Evolutionary conservation across 2,113 vertebrate species (phyloP).

Genomic region (Microtus richardsoni): DNA sequence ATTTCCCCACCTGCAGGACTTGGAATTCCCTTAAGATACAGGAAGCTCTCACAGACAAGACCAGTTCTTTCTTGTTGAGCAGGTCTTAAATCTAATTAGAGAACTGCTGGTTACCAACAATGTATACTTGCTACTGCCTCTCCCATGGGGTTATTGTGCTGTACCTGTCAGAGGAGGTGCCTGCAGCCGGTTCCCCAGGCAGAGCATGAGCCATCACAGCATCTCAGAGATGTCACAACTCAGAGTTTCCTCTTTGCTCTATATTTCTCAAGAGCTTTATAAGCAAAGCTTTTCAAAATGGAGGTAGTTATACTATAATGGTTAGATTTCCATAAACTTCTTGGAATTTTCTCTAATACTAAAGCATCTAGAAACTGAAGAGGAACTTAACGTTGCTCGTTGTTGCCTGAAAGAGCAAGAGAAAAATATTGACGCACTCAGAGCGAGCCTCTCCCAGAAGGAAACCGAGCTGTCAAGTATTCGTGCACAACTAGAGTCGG

Average conservation of each 20-base stretch:
- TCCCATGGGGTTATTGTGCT: not conserved
- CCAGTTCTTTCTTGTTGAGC: not conserved
- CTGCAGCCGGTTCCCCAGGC: conserved; percentile 19
- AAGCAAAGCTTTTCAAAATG: not conserved
- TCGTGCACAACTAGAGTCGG: conserved; percentile 38
- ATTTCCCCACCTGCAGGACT: not conserved
- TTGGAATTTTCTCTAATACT: conserved; percentile 35
- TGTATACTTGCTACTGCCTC: not conserved
- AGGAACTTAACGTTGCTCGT: conserved; percentile 55
- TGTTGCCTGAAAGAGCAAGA: conserved; percentile 48
- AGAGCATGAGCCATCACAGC: conserved; percentile 54
- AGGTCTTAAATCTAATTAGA: not conserved
- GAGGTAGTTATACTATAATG: not conserved
- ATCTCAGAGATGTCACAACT: conserved; percentile 15
- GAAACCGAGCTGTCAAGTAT: conserved; percentile 54
- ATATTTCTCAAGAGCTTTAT: not conserved
- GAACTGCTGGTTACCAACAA: not conserved
- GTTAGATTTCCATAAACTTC: conserved; percentile 40
- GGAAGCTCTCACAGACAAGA: conserved; percentile 50
- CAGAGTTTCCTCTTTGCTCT: conserved; percentile 33
- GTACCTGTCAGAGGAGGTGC: not conserved
- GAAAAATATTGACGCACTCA: conserved; percentile 33
- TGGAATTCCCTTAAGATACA: conserved; percentile 56
- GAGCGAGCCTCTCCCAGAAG: conserved; percentile 48
- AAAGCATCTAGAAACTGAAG: conserved; percentile 53